phyloP scores from a whole-genome alignment of 2,797 vertebrate species.

The Geotrypetes seraphini region DNA sequence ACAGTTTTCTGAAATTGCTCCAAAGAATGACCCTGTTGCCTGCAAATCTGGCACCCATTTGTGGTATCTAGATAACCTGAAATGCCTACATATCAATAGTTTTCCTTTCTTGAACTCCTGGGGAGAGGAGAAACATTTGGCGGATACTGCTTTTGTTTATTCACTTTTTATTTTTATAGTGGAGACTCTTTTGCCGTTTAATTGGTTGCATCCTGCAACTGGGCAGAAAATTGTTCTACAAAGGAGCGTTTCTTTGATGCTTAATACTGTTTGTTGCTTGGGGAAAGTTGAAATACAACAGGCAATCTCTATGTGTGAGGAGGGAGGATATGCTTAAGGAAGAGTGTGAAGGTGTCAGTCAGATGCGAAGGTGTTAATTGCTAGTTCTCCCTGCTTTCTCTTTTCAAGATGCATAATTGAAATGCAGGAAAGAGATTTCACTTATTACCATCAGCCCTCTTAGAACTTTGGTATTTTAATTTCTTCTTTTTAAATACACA shows the following conservation, averaged over 20 bases:
- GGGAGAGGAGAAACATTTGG: neutral
- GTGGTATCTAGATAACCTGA: slow-evolving; percentile 15
- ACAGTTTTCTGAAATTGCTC: slow-evolving; percentile 18
- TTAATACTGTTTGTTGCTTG: slow-evolving; percentile 10
- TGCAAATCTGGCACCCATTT: slow-evolving; percentile 24
- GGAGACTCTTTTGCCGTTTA: slow-evolving; percentile 9
- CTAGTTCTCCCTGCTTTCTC: slow-evolving; percentile 26
- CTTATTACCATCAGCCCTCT: too few relatives aligned
- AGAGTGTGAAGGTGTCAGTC: slow-evolving; percentile 24
- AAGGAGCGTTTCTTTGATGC: slow-evolving; percentile 23
- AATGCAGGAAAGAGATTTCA: slow-evolving; percentile 10
- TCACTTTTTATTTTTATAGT: slow-evolving; percentile 11
- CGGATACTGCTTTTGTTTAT: slow-evolving; percentile 10
- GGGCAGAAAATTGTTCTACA: slow-evolving; percentile 20
- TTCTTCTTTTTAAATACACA: too few relatives aligned
- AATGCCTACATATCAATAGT: slow-evolving; percentile 9
- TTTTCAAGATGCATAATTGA: slow-evolving; percentile 14
- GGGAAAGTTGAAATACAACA: slow-evolving; percentile 8
- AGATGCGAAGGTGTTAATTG: slow-evolving; percentile 56
- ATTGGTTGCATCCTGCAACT: slow-evolving; percentile 27
- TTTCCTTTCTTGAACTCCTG: slow-evolving; percentile 3
- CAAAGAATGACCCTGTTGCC: slow-evolving; percentile 40
- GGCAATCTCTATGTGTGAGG: neutral
- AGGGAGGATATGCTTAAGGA: slow-evolving; percentile 28
- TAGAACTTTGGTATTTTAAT: too few relatives aligned